Evolutionary conservation across 2,113 vertebrate genomes (phyloP).

Genomic region (Fulmarus glacialis): DNA sequence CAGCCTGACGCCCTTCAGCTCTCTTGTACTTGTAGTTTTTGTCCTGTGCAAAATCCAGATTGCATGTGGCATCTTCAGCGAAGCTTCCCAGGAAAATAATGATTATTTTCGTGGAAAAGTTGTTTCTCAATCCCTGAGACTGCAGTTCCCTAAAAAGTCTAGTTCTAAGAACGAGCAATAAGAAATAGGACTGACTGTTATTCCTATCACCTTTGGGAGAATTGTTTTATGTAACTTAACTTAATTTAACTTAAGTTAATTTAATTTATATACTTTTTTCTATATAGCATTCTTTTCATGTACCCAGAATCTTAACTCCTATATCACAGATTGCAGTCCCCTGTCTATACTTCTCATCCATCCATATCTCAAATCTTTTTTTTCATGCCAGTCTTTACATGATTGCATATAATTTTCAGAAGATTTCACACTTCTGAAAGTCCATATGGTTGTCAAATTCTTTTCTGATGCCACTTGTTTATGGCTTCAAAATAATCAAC

Average conservation of each 20-base stretch:
- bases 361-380: neutral
- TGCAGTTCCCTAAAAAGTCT: neutral
- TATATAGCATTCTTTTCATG: neutral
- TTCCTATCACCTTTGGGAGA: neutral
- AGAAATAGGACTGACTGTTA: neutral
- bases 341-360: neutral
- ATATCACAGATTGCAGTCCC: neutral
- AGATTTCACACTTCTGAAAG: constrained; percentile 44
- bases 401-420: constrained; percentile 26
- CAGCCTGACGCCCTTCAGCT: neutral
- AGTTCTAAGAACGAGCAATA: neutral
- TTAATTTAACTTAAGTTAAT: neutral
- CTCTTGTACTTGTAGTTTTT: neutral
- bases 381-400: neutral
- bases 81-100: neutral
- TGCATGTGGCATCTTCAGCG: neutral
- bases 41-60: neutral
- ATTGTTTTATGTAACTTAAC: neutral
- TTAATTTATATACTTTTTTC: neutral
- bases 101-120: neutral
- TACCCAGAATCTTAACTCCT: neutral
- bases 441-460: constrained; percentile 58
- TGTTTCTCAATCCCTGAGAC: neutral
- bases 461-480: constrained; percentile 56
- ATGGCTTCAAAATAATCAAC: constrained; percentile 54